Evolutionary conservation across 2,888 invertebrate species (phyloP).

Genomic region (Latrodectus elegans): DNA sequence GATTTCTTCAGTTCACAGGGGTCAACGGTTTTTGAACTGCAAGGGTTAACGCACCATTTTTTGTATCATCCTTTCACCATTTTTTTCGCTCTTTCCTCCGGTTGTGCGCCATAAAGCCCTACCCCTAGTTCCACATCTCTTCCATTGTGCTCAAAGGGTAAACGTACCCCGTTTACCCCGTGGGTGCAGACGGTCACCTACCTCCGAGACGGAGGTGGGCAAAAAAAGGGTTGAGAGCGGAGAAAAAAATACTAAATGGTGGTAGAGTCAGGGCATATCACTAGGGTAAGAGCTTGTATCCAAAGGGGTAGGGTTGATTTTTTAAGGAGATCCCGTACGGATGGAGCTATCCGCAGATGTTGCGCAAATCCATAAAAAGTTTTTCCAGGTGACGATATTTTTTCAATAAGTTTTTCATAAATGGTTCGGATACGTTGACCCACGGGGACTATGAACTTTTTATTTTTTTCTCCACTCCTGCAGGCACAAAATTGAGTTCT

Average conservation of each 20-base stretch:
- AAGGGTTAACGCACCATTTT: conserved; percentile 67
- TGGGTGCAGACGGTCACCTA: conserved; percentile 65
- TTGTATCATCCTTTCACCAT: conserved; percentile 47
- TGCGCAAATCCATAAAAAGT: conserved; percentile 47
- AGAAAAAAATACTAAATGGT: conserved; percentile 59
- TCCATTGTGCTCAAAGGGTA: conserved; percentile 68
- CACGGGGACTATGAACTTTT: conserved; percentile 61
- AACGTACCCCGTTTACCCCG: conserved; percentile 59
- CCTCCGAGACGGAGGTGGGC: conserved; percentile 31
- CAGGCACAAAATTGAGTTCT: conserved; percentile 20
- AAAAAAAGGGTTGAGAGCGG: conserved; percentile 51
- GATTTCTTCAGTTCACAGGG: conserved; percentile 66
- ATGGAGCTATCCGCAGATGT: conserved; percentile 68
- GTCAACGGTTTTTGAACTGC: conserved; percentile 65
- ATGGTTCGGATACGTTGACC: conserved; percentile 57
- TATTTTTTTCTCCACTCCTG: conserved; percentile 5
- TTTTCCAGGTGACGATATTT: conserved; percentile 64
- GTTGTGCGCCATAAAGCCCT: conserved; percentile 34
- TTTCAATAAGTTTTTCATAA: conserved; percentile 23
- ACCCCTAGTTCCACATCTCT: conserved; percentile 62
- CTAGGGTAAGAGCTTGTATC: conserved; percentile 31
- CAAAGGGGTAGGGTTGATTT: conserved; percentile 64
- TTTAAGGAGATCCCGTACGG: conserved; percentile 63
- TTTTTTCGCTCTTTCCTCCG: conserved; percentile 33
- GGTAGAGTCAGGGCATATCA: conserved; percentile 42